Evolutionary conservation across 2,113 vertebrate genomes (phyloP).

Genomic region (Ceyx margarethae): DNA sequence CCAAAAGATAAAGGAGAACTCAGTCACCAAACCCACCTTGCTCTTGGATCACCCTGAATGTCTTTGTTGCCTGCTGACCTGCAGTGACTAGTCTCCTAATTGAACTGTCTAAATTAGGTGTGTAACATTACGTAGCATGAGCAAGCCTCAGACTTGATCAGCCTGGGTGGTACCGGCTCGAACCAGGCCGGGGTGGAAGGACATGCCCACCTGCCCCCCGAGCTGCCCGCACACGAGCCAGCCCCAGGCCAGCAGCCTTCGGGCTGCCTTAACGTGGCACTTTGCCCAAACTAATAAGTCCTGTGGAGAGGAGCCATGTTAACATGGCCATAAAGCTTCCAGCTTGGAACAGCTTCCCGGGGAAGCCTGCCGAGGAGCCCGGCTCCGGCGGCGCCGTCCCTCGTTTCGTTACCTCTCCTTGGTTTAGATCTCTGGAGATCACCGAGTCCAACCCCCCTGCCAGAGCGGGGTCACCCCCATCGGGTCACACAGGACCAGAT

Average conservation of each 20-base stretch:
- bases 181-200: not conserved
- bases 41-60: not conserved
- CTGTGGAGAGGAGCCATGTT: conserved; percentile 31
- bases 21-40: not conserved
- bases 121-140: not conserved
- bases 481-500: too few relatives aligned
- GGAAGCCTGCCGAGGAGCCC: not conserved
- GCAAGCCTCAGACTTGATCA: not conserved
- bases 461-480: too few relatives aligned
- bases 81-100: not conserved
- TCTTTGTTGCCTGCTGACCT: not conserved
- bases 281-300: conserved; percentile 3
- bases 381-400: not conserved
- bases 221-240: not conserved
- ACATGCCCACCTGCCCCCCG: not conserved
- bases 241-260: not conserved
- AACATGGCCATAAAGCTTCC: conserved; percentile 37
- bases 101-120: not conserved
- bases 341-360: not conserved
- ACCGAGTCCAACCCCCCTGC: too few relatives aligned
- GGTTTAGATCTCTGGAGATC: not conserved
- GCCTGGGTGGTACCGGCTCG: not conserved
- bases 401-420: not conserved
- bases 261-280: conserved; percentile 8
- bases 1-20: rapidly evolving